Evolutionary conservation across 1,140 invertebrate genomes (phyloP), one percentile per base, ranked within the genome.

Genomic region (Tribolium madens): DNA sequence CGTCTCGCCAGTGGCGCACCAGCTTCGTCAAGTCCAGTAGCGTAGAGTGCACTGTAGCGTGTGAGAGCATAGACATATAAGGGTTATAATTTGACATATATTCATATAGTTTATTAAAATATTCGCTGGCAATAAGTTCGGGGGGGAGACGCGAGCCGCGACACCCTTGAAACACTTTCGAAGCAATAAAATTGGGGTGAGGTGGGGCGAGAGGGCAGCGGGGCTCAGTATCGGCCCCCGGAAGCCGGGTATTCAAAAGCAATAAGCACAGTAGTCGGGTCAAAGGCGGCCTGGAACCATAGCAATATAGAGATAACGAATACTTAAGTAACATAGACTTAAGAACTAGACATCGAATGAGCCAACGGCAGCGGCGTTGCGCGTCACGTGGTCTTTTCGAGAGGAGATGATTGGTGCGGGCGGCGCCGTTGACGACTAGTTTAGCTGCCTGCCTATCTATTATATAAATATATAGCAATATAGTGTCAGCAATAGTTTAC

Each of bases 231-330:
- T 75, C 57, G 69, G 71, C 77, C 79, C 81, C 75, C 78, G 84
- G 78, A 80, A 81, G 84, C 84, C 84, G 83, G 85, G 84, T 86
- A 86, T 86, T 86, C 84, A 85, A 85, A 85, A 86, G 84, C 84
- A 85, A 85, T 85, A 85, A 84, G 76, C 79, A 82, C 80, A 83
- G 84, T 85, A 85, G 83, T 78, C 79, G 78, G 79, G 81, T 82
- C 79, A 73, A 76, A 48, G 74, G 74, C 31, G 75, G 72, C 78
- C 78, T 78, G 77, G 80, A 83, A 83, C 81, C 79, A 86, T 85
- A 85, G 84, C 85, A 86, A 86, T 85, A 85, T 80, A 73, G 80
- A 82, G 74, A 80, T 83, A 83, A 83, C 81, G 81, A 82, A 80
- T 79, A 78, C 46, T 78, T 74, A 76, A 81, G 70, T 79, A 79